These are phyloP conservation scores for Rhizomys pruinosus DNA, from an alignment of 2,113 vertebrate species.

Conservation along the genomic window DNA sequence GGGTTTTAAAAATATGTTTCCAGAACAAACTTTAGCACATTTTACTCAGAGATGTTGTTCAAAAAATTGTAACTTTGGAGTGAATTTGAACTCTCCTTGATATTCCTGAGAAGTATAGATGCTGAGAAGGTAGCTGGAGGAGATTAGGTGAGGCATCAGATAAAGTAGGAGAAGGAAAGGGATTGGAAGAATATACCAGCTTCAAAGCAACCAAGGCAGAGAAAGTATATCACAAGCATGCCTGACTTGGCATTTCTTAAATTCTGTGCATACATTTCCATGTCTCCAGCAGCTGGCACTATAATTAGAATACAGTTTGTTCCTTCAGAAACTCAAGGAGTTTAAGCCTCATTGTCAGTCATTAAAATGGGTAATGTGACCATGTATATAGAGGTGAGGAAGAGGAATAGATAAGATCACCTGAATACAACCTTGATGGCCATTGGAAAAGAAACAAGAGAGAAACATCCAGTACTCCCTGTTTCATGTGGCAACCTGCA, in stretches of 20 bases:
- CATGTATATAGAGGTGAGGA: neutral
- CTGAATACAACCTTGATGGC: neutral
- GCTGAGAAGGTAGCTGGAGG: neutral
- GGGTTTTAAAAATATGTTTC: neutral
- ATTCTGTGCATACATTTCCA: neutral
- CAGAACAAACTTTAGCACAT: neutral
- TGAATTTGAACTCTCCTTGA: neutral
- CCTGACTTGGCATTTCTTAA: neutral
- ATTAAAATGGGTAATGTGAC: neutral
- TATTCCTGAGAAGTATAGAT: neutral
- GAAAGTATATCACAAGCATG: neutral
- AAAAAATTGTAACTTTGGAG: neutral
- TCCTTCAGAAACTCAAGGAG: neutral
- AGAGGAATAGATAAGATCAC: neutral
- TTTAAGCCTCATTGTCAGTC: neutral
- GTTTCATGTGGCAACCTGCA: no score
- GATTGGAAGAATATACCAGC: neutral
- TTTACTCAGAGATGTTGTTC: neutral
- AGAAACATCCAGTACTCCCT: neutral
- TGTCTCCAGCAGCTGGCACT: neutral
- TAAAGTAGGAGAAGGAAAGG: neutral
- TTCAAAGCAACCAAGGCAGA: neutral
- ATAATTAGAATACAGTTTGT: neutral
- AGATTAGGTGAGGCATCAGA: neutral
- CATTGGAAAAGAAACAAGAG: neutral